These are phyloP conservation scores for Prietella phreatophila DNA, from an alignment of 2,113 vertebrate genomes.

Conservation along the genomic window DNA sequence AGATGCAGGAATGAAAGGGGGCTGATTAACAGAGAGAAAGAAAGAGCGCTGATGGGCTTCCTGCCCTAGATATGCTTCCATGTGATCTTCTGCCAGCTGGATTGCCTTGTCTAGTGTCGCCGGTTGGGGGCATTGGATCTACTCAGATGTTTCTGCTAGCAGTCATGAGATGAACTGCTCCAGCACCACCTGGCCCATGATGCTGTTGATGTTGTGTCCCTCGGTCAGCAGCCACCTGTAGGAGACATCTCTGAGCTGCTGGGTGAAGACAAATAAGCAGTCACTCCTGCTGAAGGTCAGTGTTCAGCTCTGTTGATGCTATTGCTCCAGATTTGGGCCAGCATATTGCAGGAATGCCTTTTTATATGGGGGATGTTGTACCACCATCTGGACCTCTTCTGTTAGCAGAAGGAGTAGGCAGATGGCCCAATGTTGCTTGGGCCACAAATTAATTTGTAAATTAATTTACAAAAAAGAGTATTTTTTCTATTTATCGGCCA, in stretches of 20 bases:
- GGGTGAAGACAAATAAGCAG: background rate
- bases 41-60: background rate
- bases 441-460: no score
- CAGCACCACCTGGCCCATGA: background rate
- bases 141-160: background rate
- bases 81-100: background rate
- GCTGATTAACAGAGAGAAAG: background rate
- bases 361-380: no score
- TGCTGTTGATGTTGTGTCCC: background rate
- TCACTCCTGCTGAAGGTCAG: no score
- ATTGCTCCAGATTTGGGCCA: no score
- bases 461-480: no score
- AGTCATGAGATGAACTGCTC: background rate
- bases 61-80: background rate
- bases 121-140: background rate
- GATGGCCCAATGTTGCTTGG: no score
- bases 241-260: background rate
- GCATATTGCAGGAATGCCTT: no score
- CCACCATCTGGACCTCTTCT: no score
- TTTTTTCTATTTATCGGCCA: no score
- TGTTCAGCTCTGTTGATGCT: no score
- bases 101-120: background rate
- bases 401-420: no score
- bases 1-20: background rate
- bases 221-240: background rate